Base-by-base conservation (phyloP, 1,140 invertebrate genomes). In the Spodoptera frugiperda region DNA sequence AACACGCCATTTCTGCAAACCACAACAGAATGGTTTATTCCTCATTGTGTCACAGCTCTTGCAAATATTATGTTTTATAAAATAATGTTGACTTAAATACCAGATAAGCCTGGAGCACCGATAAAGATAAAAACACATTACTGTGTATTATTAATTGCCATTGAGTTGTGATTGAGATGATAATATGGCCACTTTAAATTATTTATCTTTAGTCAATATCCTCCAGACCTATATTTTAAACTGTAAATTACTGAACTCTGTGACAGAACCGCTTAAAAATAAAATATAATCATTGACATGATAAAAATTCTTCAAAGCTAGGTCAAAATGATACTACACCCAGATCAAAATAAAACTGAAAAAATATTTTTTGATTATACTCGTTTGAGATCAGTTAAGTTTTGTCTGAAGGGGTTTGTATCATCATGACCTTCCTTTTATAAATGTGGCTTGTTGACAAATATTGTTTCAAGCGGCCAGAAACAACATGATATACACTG, bases 381-480 rank as follows among this genome's bases (percentile, higher is more conserved):
- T 65, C 25, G 63, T 63, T 61, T 63, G 44, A 57, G 10, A 65
- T 46, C 49, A 67, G 5, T 75, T 68, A 44, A 30, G 10, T 25
- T 61, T 65, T 33, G 30, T 67, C 25, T 46, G 59, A 55, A 21
- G 30, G 39, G 44, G 63, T 48, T 63, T 44, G 70, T 72, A 75
- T 75, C 68, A 77, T 53, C 12, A 67, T 86, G 84, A 88, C 82
- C 82, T 81, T 19, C 79, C 78, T 83, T 79, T 80, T 71, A 72
- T 77, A 82, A 82, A 49, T 68, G 82, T 82, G 89, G 87, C 89
- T 93, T 90, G 86, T 71, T 75, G 78, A 83, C 76, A 78, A 61
- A 86, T 76, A 88, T 83, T 90, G 89, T 87, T 84, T 83, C 89
- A 92, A 93, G 91, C 89, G 90, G 89, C 39, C 81, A 90, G 85